A percentile compares a stretch with the other conserved stretches of the same genome.
phyloP scores from a whole-genome alignment of 2,797 vertebrate species.

The Trichosurus vulpecula region DNA sequence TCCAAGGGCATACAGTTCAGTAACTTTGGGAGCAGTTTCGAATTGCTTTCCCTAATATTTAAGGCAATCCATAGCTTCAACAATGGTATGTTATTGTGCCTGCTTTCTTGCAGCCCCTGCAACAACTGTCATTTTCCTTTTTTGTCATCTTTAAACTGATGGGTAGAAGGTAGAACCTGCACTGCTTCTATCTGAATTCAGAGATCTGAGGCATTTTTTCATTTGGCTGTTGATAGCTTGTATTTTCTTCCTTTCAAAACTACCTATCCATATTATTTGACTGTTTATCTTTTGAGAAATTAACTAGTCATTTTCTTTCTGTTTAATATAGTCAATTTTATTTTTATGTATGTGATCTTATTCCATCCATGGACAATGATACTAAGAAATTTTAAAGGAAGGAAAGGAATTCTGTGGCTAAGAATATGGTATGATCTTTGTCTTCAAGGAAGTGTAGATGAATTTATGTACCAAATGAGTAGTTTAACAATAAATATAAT shows the following conservation, averaged over 20 bases:
- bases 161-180: not conserved
- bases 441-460: not conserved
- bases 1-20: not conserved
- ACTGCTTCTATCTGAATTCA: not conserved
- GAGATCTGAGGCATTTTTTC: not conserved
- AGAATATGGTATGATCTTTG: not conserved
- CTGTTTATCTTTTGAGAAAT: not conserved
- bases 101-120: not conserved
- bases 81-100: not conserved
- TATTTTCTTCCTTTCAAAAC: not conserved
- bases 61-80: not conserved
- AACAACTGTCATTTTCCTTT: not conserved
- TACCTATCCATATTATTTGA: not conserved
- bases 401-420: not conserved
- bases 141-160: not conserved
- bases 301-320: not conserved
- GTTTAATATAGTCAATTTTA: not conserved
- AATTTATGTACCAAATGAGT: not conserved
- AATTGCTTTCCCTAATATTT: not conserved
- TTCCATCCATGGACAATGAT: not conserved
- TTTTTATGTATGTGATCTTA: not conserved
- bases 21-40: not conserved
- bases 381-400: not conserved
- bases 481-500: not conserved
- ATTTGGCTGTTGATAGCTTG: not conserved